Evolutionary conservation across 2,113 vertebrate genomes (phyloP), one percentile per base, ranked within the genome.

Genomic region (Sinosuthora webbiana): DNA sequence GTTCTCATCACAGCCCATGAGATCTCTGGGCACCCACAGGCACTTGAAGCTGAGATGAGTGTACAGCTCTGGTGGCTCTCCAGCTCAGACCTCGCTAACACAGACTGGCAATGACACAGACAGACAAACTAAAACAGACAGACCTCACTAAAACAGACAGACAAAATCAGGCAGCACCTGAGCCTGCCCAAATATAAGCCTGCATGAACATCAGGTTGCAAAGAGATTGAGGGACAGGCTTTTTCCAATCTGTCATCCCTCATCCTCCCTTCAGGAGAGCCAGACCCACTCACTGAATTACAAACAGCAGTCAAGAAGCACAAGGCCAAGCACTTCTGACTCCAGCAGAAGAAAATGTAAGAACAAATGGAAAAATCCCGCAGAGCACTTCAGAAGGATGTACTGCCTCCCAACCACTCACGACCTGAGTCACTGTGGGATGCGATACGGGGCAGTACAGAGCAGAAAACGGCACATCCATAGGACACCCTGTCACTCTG

Each of bases 371-470:
- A 59, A 73, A 63, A 87, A 80, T 28, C 63, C 57, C 63, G 49
- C 2, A 1, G 49, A 77, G 57, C n/a, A 56, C 44, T 39, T 88
- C 49, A 81, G 39, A 81, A 84, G 53, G 44, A 59, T 14, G 35
- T 25, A 17, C 23, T 83, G 62, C 27, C 15, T 65, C 45, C 11
- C 37, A n/a, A 21, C 20, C 2, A 3, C 47, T 80, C 37, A 8
- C 52, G 49, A 56, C 17, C n/a, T 0, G 0, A 68, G 49, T 10
- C 42, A 68, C 63, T 3, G 2, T 4, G 57, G 53, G 57, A n/a
- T 20, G 28, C 0, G 1, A 83, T 25, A n/a, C n/a, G 39, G 27
- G 6, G n/a, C 7, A 6, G 27, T 42, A 67, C 0, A 0, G 52
- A 42, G 13, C 1, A 4, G 16, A 27, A 75, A n/a, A 31, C 2